These are phyloP conservation scores for Tetragnatha montana DNA, from an alignment of 2,888 invertebrate species.

Conservation along the genomic window DNA sequence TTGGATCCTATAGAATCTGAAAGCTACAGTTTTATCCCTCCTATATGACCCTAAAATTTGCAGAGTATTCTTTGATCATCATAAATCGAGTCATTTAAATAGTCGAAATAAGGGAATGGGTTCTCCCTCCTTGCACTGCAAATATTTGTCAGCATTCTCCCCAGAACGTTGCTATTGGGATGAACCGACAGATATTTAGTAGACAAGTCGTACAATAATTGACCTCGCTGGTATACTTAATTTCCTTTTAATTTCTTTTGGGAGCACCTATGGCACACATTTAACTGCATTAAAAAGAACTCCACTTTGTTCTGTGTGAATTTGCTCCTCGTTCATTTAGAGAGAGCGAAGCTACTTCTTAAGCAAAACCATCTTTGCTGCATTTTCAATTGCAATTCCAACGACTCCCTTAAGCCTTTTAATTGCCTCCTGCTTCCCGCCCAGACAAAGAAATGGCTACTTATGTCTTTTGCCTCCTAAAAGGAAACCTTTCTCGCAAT, in stretches of 20 bases:
- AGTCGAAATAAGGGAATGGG: too few species aligned
- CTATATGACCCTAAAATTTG: too few species aligned
- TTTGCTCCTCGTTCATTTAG: too few species aligned
- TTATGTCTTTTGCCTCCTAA: background rate
- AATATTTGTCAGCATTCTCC: too few species aligned
- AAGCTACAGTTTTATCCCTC: too few species aligned
- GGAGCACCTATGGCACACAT: background rate
- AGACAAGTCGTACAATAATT: background rate
- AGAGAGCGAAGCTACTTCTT: background rate
- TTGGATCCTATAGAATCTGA: too few species aligned
- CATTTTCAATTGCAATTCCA: background rate
- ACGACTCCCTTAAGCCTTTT: background rate
- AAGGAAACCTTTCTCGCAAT: slow-evolving; percentile 8
- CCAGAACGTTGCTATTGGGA: too few species aligned
- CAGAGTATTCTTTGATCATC: too few species aligned
- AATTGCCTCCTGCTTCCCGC: background rate
- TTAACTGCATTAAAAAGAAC: background rate
- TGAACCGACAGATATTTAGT: too few species aligned
- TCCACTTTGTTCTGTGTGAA: too few species aligned
- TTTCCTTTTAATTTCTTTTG: background rate
- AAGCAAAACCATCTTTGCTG: background rate
- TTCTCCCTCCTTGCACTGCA: too few species aligned
- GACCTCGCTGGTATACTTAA: background rate
- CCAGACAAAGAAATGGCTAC: slow-evolving; percentile 6
- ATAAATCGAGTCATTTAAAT: too few species aligned